A percentile compares a stretch with the other conserved stretches of the same genome.
Conservation (phyloP, 2,888 invertebrate species). For the Drosophila emarginata region DNA sequence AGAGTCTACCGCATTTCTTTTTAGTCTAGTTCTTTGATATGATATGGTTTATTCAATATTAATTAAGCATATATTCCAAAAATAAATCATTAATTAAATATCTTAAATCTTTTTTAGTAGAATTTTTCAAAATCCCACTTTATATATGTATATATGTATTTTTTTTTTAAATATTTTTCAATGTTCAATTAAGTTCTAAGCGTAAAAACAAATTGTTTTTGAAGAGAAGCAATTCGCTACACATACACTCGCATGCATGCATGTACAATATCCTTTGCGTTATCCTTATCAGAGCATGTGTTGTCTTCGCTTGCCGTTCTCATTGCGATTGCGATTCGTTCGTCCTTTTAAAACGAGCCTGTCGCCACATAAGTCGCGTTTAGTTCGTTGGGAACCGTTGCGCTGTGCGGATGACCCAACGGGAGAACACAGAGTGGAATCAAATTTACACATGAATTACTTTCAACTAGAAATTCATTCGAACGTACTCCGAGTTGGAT, state of each 20-base stretch:
- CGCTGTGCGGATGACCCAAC: slow-evolving; percentile 64
- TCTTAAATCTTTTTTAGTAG: too few relatives aligned
- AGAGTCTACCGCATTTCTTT: slow-evolving; percentile 6
- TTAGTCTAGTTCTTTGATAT: background rate
- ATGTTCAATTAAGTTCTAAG: too few relatives aligned
- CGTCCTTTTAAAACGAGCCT: slow-evolving; percentile 55
- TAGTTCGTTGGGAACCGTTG: slow-evolving; percentile 76
- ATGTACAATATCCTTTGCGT: slow-evolving; percentile 24
- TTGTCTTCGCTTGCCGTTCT: slow-evolving; percentile 34
- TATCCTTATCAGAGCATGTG: slow-evolving; percentile 56
- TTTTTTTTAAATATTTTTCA: too few relatives aligned
- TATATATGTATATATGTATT: too few relatives aligned
- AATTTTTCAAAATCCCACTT: too few relatives aligned
- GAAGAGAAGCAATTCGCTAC: background rate
- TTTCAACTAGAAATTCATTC: slow-evolving; percentile 3
- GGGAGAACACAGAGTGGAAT: slow-evolving; percentile 30
- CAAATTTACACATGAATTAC: slow-evolving; percentile 7
- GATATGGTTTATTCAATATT: background rate
- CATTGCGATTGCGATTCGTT: slow-evolving; percentile 33
- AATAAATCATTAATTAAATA: background rate
- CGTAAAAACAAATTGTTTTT: background rate
- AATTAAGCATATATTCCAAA: background rate
- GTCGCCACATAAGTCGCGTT: slow-evolving; percentile 37
- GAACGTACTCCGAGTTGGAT: slow-evolving; percentile 9
- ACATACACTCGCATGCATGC: background rate